These are phyloP conservation scores for Rhodophaea formosa DNA, from an alignment of 2,888 invertebrate genomes.

Conservation along the genomic window DNA sequence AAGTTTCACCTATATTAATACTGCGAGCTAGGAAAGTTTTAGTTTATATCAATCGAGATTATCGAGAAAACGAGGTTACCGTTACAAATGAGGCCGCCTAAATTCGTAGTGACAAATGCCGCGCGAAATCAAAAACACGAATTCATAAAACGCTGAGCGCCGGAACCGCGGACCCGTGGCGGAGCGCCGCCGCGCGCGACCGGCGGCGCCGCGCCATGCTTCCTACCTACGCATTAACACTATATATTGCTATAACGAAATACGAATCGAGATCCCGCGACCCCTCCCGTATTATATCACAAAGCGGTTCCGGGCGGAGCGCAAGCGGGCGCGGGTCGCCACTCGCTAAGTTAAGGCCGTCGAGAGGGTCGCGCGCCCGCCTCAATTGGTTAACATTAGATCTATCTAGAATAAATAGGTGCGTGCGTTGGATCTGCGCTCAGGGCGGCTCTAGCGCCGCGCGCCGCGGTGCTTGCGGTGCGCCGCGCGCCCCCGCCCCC, in stretches of 20 bases:
- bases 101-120: slow-evolving; percentile 26
- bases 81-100: slow-evolving; percentile 12
- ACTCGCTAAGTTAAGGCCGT: slow-evolving; percentile 58
- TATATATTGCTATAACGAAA: slow-evolving; percentile 32
- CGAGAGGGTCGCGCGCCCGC: slow-evolving; percentile 57
- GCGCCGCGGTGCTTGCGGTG: slow-evolving; percentile 81
- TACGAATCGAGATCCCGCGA: slow-evolving; percentile 28
- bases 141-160: slow-evolving; percentile 34
- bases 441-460: slow-evolving; percentile 80
- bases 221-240: slow-evolving; percentile 34
- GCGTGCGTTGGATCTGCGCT: slow-evolving; percentile 42
- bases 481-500: slow-evolving; percentile 61
- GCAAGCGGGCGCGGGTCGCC: slow-evolving; percentile 49
- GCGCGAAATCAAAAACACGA: slow-evolving; percentile 37
- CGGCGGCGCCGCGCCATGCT: slow-evolving; percentile 27
- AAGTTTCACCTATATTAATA: slow-evolving; percentile 16
- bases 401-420: slow-evolving; percentile 78
- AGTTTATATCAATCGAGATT: slow-evolving; percentile 9
- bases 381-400: slow-evolving; percentile 76
- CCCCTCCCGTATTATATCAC: slow-evolving; percentile 41
- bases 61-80: background rate
- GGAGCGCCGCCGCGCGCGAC: slow-evolving; percentile 19
- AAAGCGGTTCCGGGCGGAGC: slow-evolving; percentile 49
- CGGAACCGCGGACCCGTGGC: slow-evolving; percentile 30
- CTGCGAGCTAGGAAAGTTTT: slow-evolving; percentile 13